Evolutionary conservation across 2,888 invertebrate species (phyloP), one percentile per base, ranked within the genome.

Genomic region (Tetropium fuscum): DNA sequence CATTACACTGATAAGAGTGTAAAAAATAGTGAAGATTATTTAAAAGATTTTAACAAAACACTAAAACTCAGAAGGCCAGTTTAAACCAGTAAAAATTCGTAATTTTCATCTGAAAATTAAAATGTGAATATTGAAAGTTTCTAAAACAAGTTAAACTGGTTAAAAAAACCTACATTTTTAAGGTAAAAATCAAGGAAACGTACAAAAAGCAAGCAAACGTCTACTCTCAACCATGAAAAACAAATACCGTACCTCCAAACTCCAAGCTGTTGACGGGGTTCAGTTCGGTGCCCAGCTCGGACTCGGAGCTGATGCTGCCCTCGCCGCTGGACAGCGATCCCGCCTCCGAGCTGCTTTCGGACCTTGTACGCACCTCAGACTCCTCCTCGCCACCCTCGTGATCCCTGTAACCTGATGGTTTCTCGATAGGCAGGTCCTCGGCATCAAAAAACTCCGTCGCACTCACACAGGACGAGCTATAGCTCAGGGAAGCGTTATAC

Each of bases 361-460:
- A 80, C 22, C 80, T 74, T 10, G 80, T 81, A 43, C 79, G 71
- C 58, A 81, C 75, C 68, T 80, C 80, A 25, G 76, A 75, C 66
- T 80, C 78, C 57, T 78, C 77, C 38, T 74, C 76, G 10, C 74
- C 78, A 22, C 59, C 41, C 51, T 64, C 53, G 8, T 60, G 60
- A 32, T 64, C 44, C 8, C 63, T 20, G 32, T 53, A 25, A 32
- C 40, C n/a, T 45, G 54, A 27, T 30, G 54, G 47, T 15, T 64
- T 64, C 20, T 74, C 74, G 19, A 63, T 59, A 6, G 77, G 75
- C 32, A 84, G 78, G 68, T 92, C 92, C 75, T 91, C 90, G 0
- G 93, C 93, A 80, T 93, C 93, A 78, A 91, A 92, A 83, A 92
- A 93, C 80, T 93, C 91, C 0, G 90, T 89, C 0, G 89, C 89